These are phyloP conservation scores for Clarias gariepinus DNA, from an alignment of 2,113 vertebrate genomes.

Conservation along the genomic window DNA sequence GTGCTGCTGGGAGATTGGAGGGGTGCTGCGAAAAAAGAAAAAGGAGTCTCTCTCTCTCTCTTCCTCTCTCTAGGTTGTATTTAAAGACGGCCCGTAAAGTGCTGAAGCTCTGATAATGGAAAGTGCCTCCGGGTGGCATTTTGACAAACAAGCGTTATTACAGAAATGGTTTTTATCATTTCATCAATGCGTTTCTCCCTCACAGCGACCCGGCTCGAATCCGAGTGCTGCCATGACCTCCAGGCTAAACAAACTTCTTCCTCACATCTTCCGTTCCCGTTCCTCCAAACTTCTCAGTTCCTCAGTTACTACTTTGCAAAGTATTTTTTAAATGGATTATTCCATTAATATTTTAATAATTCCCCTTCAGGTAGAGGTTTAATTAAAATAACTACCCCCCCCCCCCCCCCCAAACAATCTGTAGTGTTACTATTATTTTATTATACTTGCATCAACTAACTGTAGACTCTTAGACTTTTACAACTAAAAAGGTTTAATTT, in stretches of 20 bases:
- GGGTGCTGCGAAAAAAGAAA: not conserved
- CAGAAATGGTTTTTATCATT: conserved; percentile 38
- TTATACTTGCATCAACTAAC: not conserved
- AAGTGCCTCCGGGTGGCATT: conserved; percentile 30
- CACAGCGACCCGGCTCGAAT: not conserved
- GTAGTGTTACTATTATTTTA: not conserved
- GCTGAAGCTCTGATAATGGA: conserved; percentile 33
- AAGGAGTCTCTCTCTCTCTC: not conserved
- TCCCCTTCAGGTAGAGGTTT: not conserved
- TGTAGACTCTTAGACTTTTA: not conserved
- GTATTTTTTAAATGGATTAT: not conserved
- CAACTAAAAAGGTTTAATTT: not conserved
- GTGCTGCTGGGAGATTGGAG: conserved; percentile 20
- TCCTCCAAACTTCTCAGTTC: not conserved
- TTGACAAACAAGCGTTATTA: conserved; percentile 43
- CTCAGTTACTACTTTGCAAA: not conserved
- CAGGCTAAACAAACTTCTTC: not conserved
- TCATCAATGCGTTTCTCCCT: conserved; percentile 18
- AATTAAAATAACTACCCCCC: not conserved
- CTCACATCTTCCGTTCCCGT: no score
- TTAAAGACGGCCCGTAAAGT: conserved; percentile 31
- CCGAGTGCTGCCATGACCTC: not conserved
- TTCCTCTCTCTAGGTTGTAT: conserved; percentile 24
- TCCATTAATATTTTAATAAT: not conserved
- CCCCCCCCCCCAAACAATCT: no score